Evolutionary conservation across 2,113 vertebrate species (phyloP), one percentile per base, ranked within the genome.

Genomic region (Piprites chloris): DNA sequence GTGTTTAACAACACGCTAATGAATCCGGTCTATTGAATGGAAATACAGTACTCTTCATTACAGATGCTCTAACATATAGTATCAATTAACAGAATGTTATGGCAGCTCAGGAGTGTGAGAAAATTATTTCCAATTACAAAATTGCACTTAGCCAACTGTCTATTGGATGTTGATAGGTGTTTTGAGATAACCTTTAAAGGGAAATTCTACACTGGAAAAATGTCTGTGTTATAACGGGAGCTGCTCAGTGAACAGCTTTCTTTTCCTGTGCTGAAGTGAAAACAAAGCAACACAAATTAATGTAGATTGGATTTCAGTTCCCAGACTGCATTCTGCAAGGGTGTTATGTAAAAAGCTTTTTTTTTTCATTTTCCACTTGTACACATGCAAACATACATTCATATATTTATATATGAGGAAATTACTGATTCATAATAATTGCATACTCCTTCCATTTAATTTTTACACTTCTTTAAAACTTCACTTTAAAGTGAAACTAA

Each of bases 1-100:
- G 81, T 93, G 85, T 96, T 97, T 96, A 93, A 76, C 74, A 93
- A 93, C 81, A 88, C 69, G 53, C 72, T 50, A 96, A 91, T 77
- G 78, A 95, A 92, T 91, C 56, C 0, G 0, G 79, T 95, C 82
- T 93, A 68, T 84, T 76, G 84, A 87, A 74, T 87, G 74, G 75
- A 86, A 90, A 96, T 94, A 88, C 91, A 95, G 84, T 62, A 71
- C 65, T 94, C 76, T 84, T 94, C 82, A 92, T 90, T 78, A 93
- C 83, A 72, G 82, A 84, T 62, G 35, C 61, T 95, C 95, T 94
- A 94, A 92, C 68, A 85, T 95, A 89, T 41, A 71, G 9, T 41
- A 85, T 85, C 76, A 86, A 89, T 74, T 75, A 96, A 56, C 59
- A 4, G 8, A 93, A 58, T 62, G 87, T 76, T 88, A 68, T 28